These are phyloP conservation scores for Cherax destructor DNA, from an alignment of 1,140 invertebrate genomes.

Conservation along the genomic window DNA sequence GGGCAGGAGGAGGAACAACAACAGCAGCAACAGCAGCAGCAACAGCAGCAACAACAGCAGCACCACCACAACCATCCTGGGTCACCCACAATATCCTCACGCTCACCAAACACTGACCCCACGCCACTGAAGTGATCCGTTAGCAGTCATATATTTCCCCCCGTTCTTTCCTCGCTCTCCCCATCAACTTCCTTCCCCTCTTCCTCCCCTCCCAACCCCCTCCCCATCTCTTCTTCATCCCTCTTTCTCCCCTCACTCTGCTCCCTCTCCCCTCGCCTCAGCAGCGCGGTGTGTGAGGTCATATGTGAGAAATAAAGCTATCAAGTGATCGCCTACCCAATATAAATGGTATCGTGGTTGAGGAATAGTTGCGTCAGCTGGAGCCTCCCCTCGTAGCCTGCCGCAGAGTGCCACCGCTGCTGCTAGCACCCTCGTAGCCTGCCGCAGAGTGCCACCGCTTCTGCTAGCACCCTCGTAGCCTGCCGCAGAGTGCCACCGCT, in stretches of 20 bases:
- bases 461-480: no score
- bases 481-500: no score
- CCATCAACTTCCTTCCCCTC: background rate
- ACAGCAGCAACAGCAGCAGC: background rate
- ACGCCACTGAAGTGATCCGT: background rate
- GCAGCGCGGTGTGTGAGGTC: slow-evolving; percentile 24
- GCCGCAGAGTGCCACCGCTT: no score
- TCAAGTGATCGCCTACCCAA: slow-evolving; percentile 36
- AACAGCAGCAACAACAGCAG: background rate
- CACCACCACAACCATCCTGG: background rate
- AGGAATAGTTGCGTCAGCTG: slow-evolving; percentile 25
- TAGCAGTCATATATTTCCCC: background rate
- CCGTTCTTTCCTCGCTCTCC: background rate
- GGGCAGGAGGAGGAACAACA: background rate
- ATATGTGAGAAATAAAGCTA: slow-evolving; percentile 54
- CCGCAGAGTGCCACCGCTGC: no score
- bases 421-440: no score
- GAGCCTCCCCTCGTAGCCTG: background rate
- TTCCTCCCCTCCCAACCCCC: background rate
- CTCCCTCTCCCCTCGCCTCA: background rate
- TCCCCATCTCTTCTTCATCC: background rate
- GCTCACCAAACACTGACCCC: background rate
- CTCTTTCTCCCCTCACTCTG: background rate
- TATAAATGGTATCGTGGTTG: slow-evolving; percentile 40
- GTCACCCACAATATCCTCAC: background rate